Base-by-base conservation (phyloP, 2,888 invertebrate species). In the Chymomyza amoena region DNA sequence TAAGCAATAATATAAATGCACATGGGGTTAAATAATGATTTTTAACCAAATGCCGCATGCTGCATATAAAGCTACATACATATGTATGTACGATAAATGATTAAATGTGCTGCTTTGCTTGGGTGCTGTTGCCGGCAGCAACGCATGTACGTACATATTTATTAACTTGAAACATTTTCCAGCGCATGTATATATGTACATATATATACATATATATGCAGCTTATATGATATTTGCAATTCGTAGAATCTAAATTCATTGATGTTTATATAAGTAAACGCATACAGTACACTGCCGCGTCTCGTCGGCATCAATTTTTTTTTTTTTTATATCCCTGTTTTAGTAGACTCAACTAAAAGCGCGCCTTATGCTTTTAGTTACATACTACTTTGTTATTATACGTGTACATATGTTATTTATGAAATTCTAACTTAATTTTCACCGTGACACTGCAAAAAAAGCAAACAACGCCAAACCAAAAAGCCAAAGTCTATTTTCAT, bases 361-460 rank as follows among this genome's bases (percentile, higher is more conserved):
- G 7, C 7, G 32, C 4, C 7, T 1, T 32, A 61, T 61, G 61
- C n/a, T 61, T 16, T 18, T 6, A 25, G 25, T 20, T 20, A n/a
- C n/a, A n/a, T n/a, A n/a, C n/a, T n/a, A n/a, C n/a, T n/a, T n/a
- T n/a, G 3, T 20, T 20, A 20, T 20, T 1, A 20, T 20, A 3
- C 3, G 20, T 20, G 3, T 25, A 18, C 50, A 61, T 61, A 25
- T 61, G 2, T 25, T 25, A 25, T 16, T 28, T 36, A 39, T 61
- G 39, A n/a, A n/a, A 32, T 32, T 32, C 32, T 59, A 62, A 50
- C 28, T n/a, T 18, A 61, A 45, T 45, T 45, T 45, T 74, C 61
- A 74, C 51, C 15, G 25, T 64, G 66, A 69, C 61, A 20, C 54
- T 54, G 69, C 69, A 66, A 13, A 45, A 69, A 36, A 25, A 50